Evolutionary conservation across 2,888 invertebrate species (phyloP).

Genomic region (Xestoiulus laeticollis): DNA sequence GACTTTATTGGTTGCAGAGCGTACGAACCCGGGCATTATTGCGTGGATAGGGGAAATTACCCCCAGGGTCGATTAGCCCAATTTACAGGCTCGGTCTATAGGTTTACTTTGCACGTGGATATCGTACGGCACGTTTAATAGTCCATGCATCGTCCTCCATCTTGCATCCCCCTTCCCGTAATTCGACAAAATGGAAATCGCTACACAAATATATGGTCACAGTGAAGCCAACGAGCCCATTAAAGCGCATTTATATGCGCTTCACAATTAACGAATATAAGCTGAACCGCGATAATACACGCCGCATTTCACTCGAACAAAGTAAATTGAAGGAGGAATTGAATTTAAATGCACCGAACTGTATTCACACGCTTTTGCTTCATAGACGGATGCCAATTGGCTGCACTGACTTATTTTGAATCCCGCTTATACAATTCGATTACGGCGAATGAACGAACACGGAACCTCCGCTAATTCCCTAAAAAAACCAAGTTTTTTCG

Average conservation of each 20-base stretch:
- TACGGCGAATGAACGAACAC: not conserved
- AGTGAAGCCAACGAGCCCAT: conserved; percentile 22
- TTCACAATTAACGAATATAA: not conserved
- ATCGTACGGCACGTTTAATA: not conserved
- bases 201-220: conserved; percentile 5
- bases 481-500: not conserved
- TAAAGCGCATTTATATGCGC: not conserved
- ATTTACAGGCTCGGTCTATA: not conserved
- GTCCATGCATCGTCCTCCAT: not conserved
- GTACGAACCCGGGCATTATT: not conserved
- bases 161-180: not conserved
- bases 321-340: not conserved
- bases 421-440: not conserved
- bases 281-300: not conserved
- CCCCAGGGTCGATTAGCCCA: conserved; percentile 25
- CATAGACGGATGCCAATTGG: not conserved
- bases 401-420: not conserved
- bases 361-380: not conserved
- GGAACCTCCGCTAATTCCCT: not conserved
- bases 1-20: not conserved
- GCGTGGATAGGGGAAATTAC: not conserved
- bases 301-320: not conserved
- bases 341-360: not conserved
- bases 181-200: not conserved
- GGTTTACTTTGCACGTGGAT: not conserved